phyloP scores from a whole-genome alignment of 2,888 invertebrate species.

The Busseola fusca region DNA sequence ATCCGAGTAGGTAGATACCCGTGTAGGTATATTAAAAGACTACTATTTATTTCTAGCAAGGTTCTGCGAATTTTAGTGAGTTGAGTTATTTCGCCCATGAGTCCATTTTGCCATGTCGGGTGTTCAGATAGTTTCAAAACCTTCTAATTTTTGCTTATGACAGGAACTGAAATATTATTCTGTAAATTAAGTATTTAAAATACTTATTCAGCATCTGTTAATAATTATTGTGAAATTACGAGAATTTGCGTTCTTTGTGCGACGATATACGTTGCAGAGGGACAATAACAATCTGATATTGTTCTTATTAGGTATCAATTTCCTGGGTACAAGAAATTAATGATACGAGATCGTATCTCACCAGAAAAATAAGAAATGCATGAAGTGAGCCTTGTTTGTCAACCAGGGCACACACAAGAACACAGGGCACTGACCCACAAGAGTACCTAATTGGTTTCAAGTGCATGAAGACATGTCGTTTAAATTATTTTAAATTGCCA shows the following conservation, averaged over 20 bases:
- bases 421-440: slow-evolving; percentile 26
- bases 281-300: not conserved
- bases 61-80: not conserved
- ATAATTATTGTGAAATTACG: not conserved
- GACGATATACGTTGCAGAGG: not conserved
- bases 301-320: not conserved
- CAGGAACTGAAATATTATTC: no score
- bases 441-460: slow-evolving; percentile 34
- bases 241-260: not conserved
- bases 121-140: not conserved
- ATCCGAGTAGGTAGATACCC: not conserved
- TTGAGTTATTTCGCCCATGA: not conserved
- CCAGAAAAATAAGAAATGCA: slow-evolving; percentile 2
- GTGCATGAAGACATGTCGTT: slow-evolving; percentile 34
- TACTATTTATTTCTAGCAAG: not conserved
- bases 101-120: not conserved
- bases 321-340: slow-evolving; percentile 1
- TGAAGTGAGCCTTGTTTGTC: not conserved
- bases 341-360: not conserved
- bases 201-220: not conserved
- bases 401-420: no score
- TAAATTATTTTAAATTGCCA: slow-evolving; percentile 39
- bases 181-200: not conserved
- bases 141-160: not conserved
- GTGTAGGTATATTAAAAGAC: not conserved